phyloP scores from a whole-genome alignment of 2,113 vertebrate species.

The Rattus norvegicus region GRCr8 NC_086021.1:40435501-40436000 shows the following conservation, averaged over 20 bases:
- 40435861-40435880: not conserved
- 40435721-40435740: not conserved
- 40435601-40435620: not conserved
- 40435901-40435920: not conserved
- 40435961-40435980: not conserved
- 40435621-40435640: not conserved
- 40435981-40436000: not conserved
- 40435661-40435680: not conserved
- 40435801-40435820: not conserved
- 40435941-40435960: not conserved
- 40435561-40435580: not conserved
- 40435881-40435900: not conserved
- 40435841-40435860: not conserved
- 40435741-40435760: not conserved
- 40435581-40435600: not conserved
- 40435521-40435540: not conserved
- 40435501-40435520: not conserved
- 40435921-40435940: not conserved
- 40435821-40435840: not conserved
- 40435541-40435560: not conserved
- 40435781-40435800: not conserved
- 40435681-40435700: not conserved
- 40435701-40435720: not conserved
- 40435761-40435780: not conserved
- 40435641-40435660: not conserved